phyloP scores from a whole-genome alignment of 2,797 vertebrate genomes.

The Cheirogaleus major region DNA sequence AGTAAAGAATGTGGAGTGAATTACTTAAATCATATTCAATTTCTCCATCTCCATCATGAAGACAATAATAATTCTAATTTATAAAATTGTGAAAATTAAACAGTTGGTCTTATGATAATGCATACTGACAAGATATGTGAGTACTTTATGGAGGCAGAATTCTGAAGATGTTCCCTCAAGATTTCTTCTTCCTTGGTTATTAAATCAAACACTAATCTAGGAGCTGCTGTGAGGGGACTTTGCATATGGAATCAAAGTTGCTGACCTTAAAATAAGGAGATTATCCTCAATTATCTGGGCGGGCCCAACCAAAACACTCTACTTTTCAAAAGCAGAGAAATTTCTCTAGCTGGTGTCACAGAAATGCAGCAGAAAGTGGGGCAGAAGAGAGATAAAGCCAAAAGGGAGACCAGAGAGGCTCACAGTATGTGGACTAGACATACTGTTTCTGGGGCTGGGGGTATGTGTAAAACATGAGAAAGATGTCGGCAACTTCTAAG shows the following conservation, averaged over 20 bases:
- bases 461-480: not conserved
- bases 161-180: not conserved
- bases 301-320: not conserved
- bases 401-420: not conserved
- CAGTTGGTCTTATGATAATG: not conserved
- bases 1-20: not conserved
- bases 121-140: not conserved
- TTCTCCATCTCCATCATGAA: not conserved
- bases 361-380: not conserved
- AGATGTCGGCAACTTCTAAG: no score
- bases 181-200: not conserved
- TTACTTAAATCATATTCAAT: not conserved
- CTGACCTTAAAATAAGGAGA: not conserved
- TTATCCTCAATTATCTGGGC: not conserved
- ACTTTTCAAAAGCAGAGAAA: not conserved
- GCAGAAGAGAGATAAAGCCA: not conserved
- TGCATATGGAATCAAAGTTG: not conserved
- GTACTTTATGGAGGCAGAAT: not conserved
- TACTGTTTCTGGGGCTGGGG: not conserved
- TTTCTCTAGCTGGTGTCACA: not conserved
- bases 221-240: not conserved
- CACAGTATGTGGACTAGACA: accelerated
- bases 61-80: not conserved
- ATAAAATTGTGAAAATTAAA: constrained; percentile 2
- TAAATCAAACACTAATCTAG: not conserved